Base-by-base conservation (phyloP, 2,797 vertebrate genomes). In the Epinephelus awoara region DNA sequence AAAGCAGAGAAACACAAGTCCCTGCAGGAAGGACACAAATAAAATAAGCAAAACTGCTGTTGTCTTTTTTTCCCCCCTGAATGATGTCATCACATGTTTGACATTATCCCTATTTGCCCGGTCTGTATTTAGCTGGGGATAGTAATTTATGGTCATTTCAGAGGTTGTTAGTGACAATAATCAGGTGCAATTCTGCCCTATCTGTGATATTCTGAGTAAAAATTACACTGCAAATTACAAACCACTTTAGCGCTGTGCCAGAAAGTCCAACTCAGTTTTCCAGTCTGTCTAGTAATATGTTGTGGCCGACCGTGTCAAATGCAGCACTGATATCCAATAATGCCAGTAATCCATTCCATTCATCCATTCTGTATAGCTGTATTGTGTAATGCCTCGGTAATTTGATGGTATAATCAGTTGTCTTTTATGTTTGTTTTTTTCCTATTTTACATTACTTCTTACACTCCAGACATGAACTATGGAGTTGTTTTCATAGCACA, bases 1-100 rank as follows among this genome's bases (percentile, higher is more conserved):
- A 27, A 70, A 72, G 11, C 58, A 51, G 29, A 78, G 13, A 2
- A 63, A 67, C 79, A 71, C 19, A 51, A 44, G 40, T 73, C 61
- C 59, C 72, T 1, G 14, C 25, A 59, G 67, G 49, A 86, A 42
- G 14, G n/a, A 67, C 40, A 65, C 52, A 21, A 64, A 57, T 40
- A 40, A 58, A 55, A 34, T 25, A 49, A 55, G 56, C 18, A 69
- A 29, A 7, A 42, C 52, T 27, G 11, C 15, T 40, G 8, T 75
- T 40, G 19, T 47, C 27, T 38, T 50, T 23, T 23, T 55, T 63
- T 11, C 0, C 17, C 34, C 40, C 64, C 17, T 38, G 9, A 13
- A 29, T 64, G 52, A 70, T 56, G 27, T 15, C 52, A 51, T 75
- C 52, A 15, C 3, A 15, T 50, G 42, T 80, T 58, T 21, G 25